phyloP scores from a whole-genome alignment of 2,888 invertebrate genomes.

The Scaptomyza parva region DNA sequence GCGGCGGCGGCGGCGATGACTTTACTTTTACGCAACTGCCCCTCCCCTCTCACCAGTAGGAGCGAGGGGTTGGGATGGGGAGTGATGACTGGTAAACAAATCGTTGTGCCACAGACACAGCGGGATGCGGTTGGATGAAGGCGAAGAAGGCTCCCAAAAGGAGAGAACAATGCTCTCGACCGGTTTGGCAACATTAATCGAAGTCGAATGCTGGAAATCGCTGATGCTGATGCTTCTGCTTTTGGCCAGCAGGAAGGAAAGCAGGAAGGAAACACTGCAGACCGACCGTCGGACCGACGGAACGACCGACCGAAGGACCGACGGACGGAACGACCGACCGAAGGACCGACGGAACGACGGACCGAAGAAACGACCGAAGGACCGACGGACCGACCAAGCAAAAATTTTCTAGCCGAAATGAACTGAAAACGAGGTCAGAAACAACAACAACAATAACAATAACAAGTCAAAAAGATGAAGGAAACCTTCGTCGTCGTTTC shows the following conservation, averaged over 20 bases:
- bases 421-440: conserved; percentile 66
- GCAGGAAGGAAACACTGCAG: conserved; percentile 65
- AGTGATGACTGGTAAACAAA: conserved; percentile 64
- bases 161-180: conserved; percentile 39
- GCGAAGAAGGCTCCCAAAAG: too few relatives aligned
- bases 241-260: conserved; percentile 24
- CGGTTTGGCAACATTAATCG: conserved; percentile 71
- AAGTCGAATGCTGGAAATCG: conserved; percentile 62
- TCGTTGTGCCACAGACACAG: conserved; percentile 25
- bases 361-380: conserved; percentile 9
- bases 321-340: conserved; percentile 14
- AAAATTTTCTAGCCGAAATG: conserved; percentile 34
- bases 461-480: conserved; percentile 30
- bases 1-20: too few relatives aligned
- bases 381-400: conserved; percentile 5
- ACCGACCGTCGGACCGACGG: conserved; percentile 11
- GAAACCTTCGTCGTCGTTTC: conserved; percentile 14
- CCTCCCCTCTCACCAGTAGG: too few relatives aligned
- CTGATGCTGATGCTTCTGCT: conserved; percentile 8
- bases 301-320: conserved; percentile 12
- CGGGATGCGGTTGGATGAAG: conserved; percentile 11
- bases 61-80: background rate
- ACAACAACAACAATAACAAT: conserved; percentile 16
- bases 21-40: conserved; percentile 34
- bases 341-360: too few relatives aligned